Conservation (phyloP, 1,140 invertebrate species). For the Ceratina japonica region DNA sequence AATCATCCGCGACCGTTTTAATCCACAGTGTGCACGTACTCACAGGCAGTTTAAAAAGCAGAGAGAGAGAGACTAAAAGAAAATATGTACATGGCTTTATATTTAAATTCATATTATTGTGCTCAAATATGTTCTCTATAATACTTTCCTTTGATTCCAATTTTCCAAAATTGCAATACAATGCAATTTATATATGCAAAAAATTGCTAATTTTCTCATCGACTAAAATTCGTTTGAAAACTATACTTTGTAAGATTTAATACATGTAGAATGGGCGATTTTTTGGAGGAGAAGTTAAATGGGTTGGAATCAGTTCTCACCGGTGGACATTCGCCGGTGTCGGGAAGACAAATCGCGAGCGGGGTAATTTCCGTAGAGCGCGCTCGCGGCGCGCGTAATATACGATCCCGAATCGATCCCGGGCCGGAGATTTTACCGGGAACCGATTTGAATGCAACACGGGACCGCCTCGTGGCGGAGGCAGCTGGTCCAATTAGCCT, state of each 20-base stretch:
- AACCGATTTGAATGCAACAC: slow-evolving; percentile 62
- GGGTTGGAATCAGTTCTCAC: neutral
- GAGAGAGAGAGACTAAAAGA: too few species aligned
- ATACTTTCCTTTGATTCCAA: too few species aligned
- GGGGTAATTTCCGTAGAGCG: slow-evolving; percentile 54
- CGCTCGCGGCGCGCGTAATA: slow-evolving; percentile 35
- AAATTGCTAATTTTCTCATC: too few species aligned
- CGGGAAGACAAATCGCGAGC: slow-evolving; percentile 57
- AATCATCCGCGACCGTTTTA: neutral
- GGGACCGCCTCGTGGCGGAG: slow-evolving; percentile 21
- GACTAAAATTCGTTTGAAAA: too few species aligned
- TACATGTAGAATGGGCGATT: neutral
- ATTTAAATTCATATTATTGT: too few species aligned
- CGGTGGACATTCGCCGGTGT: slow-evolving; percentile 18
- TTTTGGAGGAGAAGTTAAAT: neutral
- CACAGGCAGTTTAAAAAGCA: neutral
- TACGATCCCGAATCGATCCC: slow-evolving; percentile 45
- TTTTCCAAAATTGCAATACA: too few species aligned
- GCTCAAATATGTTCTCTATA: too few species aligned
- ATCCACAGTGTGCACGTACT: too few species aligned
- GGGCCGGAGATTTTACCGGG: slow-evolving; percentile 44
- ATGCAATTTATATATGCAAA: too few species aligned
- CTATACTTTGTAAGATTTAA: too few species aligned
- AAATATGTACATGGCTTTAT: too few species aligned
- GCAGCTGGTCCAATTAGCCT: slow-evolving; percentile 62